A percentile compares a stretch with the other conserved stretches of the same genome.
phyloP scores from a whole-genome alignment of 2,888 invertebrate species.

The Caenorhabditis sp. region DNA sequence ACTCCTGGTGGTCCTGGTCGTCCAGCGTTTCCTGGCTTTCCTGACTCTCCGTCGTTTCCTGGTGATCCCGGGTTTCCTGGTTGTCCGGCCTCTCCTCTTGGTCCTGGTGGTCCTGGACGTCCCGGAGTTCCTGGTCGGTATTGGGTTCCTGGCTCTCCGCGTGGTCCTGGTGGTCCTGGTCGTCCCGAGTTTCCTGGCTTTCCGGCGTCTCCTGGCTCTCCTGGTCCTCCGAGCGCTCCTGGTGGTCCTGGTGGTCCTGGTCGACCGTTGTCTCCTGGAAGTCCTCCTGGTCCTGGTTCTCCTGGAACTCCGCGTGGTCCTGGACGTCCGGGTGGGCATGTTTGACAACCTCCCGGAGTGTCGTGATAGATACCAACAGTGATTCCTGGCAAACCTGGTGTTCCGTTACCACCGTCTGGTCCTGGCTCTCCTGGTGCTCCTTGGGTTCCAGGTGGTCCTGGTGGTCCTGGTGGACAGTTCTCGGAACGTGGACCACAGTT shows the following conservation, averaged over 20 bases:
- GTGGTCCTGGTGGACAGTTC: slow-evolving; percentile 55
- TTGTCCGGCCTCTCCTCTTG: slow-evolving; percentile 55
- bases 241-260: slow-evolving; percentile 44
- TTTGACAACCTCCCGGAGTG: slow-evolving; percentile 50
- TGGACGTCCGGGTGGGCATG: slow-evolving; percentile 46
- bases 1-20: slow-evolving; percentile 50
- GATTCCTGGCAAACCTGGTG: slow-evolving; percentile 46
- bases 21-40: slow-evolving; percentile 50
- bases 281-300: slow-evolving; percentile 44
- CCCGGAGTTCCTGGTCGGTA: slow-evolving; percentile 50
- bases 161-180: slow-evolving; percentile 47
- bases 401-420: slow-evolving; percentile 48
- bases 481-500: slow-evolving; percentile 50
- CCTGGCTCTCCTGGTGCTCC: slow-evolving; percentile 47
- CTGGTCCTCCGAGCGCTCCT: slow-evolving; percentile 36
- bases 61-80: slow-evolving; percentile 47
- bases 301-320: slow-evolving; percentile 49
- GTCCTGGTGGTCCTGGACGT: slow-evolving; percentile 53
- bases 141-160: slow-evolving; percentile 43
- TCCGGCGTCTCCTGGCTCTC: slow-evolving; percentile 41
- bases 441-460: slow-evolving; percentile 50
- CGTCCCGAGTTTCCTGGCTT: slow-evolving; percentile 43
- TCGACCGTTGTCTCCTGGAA: slow-evolving; percentile 40
- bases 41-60: slow-evolving; percentile 50
- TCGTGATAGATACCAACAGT: slow-evolving; percentile 46